Conservation (phyloP, 2,113 vertebrate genomes). For the Podocnemis expansa region DNA sequence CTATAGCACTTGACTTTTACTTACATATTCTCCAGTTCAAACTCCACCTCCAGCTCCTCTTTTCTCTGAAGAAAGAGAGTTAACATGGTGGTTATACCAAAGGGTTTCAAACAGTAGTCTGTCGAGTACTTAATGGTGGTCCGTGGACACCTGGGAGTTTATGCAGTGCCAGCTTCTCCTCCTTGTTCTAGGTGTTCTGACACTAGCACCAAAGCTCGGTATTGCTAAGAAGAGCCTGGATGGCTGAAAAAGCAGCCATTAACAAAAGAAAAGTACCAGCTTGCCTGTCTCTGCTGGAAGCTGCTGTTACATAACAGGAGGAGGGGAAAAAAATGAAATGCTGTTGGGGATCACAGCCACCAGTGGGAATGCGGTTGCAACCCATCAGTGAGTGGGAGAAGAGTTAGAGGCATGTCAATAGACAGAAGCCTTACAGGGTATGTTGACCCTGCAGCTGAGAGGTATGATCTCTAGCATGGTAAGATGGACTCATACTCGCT, state of each 20-base stretch:
- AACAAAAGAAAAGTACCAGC: not conserved
- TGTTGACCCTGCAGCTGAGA: not conserved
- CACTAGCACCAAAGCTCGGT: not conserved
- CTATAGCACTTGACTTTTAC: constrained; percentile 40
- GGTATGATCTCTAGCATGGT: not conserved
- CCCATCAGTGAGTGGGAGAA: not conserved
- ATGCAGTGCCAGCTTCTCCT: not conserved
- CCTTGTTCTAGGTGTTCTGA: not conserved
- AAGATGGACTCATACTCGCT: not conserved
- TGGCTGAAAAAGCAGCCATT: not conserved
- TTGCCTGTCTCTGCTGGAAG: not conserved
- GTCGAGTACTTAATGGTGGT: not conserved
- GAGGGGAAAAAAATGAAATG: not conserved
- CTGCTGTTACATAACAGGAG: not conserved
- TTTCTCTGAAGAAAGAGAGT: constrained; percentile 36
- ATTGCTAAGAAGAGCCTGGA: not conserved
- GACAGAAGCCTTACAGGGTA: not conserved
- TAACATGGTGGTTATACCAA: not conserved
- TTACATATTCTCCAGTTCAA: constrained; percentile 70
- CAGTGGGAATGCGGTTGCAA: not conserved
- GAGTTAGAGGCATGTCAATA: not conserved
- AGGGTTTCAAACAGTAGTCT: not conserved
- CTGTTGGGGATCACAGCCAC: fast-evolving
- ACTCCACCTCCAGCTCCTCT: constrained; percentile 71
- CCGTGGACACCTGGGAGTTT: not conserved